Conservation (phyloP, 2,113 vertebrate species). For the Aythya baeri region DNA sequence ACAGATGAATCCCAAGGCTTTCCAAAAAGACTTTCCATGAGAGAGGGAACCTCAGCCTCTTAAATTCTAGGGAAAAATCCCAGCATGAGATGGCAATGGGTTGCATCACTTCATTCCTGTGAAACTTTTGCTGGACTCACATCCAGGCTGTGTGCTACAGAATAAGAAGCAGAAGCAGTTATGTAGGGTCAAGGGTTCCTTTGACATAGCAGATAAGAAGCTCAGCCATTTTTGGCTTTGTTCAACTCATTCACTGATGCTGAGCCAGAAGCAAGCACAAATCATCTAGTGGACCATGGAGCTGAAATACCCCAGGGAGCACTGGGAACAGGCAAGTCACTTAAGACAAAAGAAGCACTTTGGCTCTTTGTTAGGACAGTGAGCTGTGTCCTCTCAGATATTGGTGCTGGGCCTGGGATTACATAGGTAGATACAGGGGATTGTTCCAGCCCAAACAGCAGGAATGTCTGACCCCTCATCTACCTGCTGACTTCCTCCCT, state of each 20-base stretch:
- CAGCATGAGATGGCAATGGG: neutral
- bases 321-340: neutral
- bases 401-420: neutral
- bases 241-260: neutral
- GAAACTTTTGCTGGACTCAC: neutral
- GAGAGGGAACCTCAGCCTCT: neutral
- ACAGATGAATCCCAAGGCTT: neutral
- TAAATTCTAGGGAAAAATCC: neutral
- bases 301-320: neutral
- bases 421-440: neutral
- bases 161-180: neutral
- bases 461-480: neutral
- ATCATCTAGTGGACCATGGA: neutral
- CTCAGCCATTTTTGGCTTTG: neutral
- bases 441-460: neutral
- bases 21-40: neutral
- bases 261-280: neutral
- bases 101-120: neutral
- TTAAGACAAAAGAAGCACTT: neutral
- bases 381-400: neutral
- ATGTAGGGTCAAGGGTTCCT: neutral
- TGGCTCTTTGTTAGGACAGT: neutral
- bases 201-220: neutral
- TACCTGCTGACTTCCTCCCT: neutral
- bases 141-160: neutral